Conservation (phyloP, 92 coral and sea anemone species). For the Epizoanthus ramosus region DNA sequence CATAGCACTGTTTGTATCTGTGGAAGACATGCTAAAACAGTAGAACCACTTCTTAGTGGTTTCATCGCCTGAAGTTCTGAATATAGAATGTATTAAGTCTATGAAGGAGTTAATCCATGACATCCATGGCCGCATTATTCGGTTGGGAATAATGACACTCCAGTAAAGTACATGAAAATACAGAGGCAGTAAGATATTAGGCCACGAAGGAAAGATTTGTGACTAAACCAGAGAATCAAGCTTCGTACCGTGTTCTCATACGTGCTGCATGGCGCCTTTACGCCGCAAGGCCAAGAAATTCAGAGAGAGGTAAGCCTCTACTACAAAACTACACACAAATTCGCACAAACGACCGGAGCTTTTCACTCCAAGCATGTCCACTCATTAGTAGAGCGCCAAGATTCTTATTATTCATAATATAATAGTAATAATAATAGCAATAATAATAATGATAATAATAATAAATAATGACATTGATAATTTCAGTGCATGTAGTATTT, state of each 20-base stretch:
- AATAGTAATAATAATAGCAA: too few relatives aligned
- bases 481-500: too few relatives aligned
- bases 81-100: not conserved
- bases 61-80: not conserved
- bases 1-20: not conserved
- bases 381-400: not conserved
- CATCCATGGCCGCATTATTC: too few relatives aligned
- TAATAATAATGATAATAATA: too few relatives aligned
- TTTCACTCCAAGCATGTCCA: not conserved
- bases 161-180: not conserved
- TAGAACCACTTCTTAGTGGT: not conserved
- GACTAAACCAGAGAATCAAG: not conserved
- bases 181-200: too few relatives aligned
- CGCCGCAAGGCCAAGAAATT: not conserved
- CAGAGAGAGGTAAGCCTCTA: slow-evolving; percentile 6
- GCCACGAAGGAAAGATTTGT: too few relatives aligned
- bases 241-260: not conserved
- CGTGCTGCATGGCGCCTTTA: slow-evolving; percentile 14
- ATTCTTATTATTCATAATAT: not conserved
- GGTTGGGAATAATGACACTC: too few relatives aligned
- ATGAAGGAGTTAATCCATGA: too few relatives aligned
- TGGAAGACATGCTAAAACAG: not conserved
- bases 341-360: not conserved
- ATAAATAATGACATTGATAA: too few relatives aligned
- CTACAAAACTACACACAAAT: not conserved